These are phyloP conservation scores for Vireo griseus DNA, from an alignment of 2,797 vertebrate species.

Conservation along the genomic window DNA sequence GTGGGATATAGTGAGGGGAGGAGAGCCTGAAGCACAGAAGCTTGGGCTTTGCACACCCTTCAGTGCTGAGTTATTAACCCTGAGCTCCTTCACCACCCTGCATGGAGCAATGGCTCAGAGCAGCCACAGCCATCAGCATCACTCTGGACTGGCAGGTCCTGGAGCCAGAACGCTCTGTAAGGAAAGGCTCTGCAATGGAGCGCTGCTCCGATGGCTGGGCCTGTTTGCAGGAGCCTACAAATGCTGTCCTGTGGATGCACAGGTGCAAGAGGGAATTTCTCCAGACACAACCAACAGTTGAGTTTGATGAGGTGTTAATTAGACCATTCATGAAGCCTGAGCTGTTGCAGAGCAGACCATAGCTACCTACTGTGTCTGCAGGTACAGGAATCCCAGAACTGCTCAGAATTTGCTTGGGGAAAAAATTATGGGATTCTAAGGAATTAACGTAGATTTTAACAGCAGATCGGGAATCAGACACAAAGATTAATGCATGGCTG, in stretches of 20 bases:
- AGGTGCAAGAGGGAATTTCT: slow-evolving; percentile 62
- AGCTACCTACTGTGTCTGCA: slow-evolving; percentile 3
- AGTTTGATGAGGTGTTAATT: slow-evolving; percentile 73
- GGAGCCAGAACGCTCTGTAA: not conserved
- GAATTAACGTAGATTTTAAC: slow-evolving; percentile 41
- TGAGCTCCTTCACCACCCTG: not conserved
- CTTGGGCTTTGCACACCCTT: not conserved
- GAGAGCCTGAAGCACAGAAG: not conserved
- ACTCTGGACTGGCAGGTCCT: not conserved
- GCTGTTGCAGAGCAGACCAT: slow-evolving; percentile 14
- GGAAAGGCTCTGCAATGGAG: not conserved
- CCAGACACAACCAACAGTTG: slow-evolving; percentile 30
- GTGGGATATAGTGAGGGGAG: not conserved
- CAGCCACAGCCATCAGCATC: not conserved
- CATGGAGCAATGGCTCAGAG: fast-evolving
- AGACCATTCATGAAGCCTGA: slow-evolving; percentile 55
- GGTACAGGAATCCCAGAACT: slow-evolving; percentile 40
- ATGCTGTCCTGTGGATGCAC: not conserved
- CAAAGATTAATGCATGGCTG: not conserved
- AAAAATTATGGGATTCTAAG: slow-evolving; percentile 9
- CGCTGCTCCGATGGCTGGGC: not conserved
- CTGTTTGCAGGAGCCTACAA: not conserved
- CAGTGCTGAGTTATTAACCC: not conserved
- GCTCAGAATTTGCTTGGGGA: not conserved
- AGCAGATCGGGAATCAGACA: slow-evolving; percentile 1